Percentiles rank a stretch among this genome's conserved stretches.
phyloP scores from a whole-genome alignment of 2,888 invertebrate genomes.

The Phanerotoma sp. region DNA sequence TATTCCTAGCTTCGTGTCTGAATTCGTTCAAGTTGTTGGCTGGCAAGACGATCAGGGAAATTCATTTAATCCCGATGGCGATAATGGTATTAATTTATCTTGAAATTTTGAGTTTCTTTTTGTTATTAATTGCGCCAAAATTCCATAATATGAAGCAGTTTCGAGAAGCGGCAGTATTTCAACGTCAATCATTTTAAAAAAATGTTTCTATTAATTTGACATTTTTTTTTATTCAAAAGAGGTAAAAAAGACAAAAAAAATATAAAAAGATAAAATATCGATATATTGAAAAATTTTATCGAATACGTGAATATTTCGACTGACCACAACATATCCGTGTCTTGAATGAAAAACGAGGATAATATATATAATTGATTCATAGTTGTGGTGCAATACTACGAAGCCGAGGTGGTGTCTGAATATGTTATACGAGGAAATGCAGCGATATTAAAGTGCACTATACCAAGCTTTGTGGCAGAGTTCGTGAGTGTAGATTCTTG shows the following conservation, averaged over 20 bases:
- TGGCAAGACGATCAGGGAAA: slow-evolving; percentile 65
- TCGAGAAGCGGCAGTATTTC: slow-evolving; percentile 17
- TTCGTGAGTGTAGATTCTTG: slow-evolving; percentile 88
- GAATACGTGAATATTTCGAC: too few species aligned
- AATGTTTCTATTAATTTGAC: too few species aligned
- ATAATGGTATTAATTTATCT: slow-evolving; percentile 51
- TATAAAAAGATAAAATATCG: too few species aligned
- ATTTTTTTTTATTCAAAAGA: too few species aligned
- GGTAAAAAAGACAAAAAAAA: too few species aligned
- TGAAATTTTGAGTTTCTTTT: too few species aligned
- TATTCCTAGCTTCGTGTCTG: slow-evolving; percentile 86
- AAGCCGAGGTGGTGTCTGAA: slow-evolving; percentile 87
- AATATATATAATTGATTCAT: background rate
- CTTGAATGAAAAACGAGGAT: background rate
- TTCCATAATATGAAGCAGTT: too few species aligned
- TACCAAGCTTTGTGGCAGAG: slow-evolving; percentile 88
- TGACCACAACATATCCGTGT: too few species aligned
- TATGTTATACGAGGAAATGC: slow-evolving; percentile 87
- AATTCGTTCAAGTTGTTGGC: slow-evolving; percentile 86
- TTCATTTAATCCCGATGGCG: slow-evolving; percentile 52
- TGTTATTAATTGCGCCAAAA: too few species aligned
- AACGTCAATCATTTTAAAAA: slow-evolving; percentile 13
- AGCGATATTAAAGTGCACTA: slow-evolving; percentile 84
- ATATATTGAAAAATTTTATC: too few species aligned
- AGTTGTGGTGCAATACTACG: slow-evolving; percentile 89